Conservation (phyloP, 1,140 invertebrate genomes). For the Drosophila dunni region DNA sequence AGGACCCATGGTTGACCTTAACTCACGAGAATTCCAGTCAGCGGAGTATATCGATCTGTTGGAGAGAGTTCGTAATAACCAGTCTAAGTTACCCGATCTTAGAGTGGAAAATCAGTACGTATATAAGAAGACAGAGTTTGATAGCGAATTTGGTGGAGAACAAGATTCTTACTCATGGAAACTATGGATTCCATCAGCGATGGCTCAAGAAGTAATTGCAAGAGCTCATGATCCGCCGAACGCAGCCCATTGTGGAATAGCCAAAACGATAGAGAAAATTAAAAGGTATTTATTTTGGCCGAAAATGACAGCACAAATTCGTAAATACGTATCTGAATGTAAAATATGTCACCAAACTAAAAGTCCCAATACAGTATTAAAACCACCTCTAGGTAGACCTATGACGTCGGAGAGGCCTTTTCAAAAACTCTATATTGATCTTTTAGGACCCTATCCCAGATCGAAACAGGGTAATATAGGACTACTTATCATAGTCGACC, state of each 20-base stretch:
- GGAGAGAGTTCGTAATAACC: not conserved
- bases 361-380: too few relatives aligned
- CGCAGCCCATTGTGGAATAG: constrained; percentile 22
- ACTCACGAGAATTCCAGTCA: constrained; percentile 14
- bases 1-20: constrained; percentile 4
- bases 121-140: constrained; percentile 29
- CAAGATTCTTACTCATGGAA: constrained; percentile 10
- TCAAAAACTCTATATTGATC: too few relatives aligned
- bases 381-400: too few relatives aligned
- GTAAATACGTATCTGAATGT: too few relatives aligned
- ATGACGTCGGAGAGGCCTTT: too few relatives aligned
- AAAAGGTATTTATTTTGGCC: not conserved
- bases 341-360: too few relatives aligned
- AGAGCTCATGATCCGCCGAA: constrained; percentile 26
- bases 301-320: too few relatives aligned
- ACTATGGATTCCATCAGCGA: constrained; percentile 14
- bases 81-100: constrained; percentile 26
- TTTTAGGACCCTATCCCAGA: too few relatives aligned
- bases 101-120: constrained; percentile 23
- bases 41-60: constrained; percentile 22
- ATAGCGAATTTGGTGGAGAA: not conserved
- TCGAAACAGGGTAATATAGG: too few relatives aligned
- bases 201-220: not conserved
- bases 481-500: too few relatives aligned
- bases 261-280: not conserved